Percentiles rank a stretch among this genome's conserved stretches.
These are phyloP conservation scores for Dendrophyllia cribrosa DNA, from an alignment of 64 coral and sea anemone species.

Conservation along the genomic window DNA sequence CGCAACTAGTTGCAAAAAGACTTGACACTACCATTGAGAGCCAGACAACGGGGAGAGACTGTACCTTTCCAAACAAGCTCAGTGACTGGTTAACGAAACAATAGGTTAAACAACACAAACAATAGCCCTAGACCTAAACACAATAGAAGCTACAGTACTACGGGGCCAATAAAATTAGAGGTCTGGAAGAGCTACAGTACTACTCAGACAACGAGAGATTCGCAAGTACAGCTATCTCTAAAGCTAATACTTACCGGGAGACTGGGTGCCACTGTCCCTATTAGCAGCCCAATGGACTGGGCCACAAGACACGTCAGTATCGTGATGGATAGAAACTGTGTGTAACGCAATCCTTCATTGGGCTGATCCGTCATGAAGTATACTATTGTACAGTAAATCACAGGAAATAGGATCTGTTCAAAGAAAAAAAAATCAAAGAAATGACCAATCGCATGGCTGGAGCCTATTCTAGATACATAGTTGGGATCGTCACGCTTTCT, in stretches of 20 bases:
- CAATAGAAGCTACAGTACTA: too few relatives aligned
- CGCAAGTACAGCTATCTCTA: too few relatives aligned
- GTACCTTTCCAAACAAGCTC: too few relatives aligned
- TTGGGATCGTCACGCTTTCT: background rate
- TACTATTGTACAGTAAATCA: slow-evolving; percentile 99
- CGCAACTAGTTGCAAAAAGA: too few relatives aligned
- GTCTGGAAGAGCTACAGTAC: too few relatives aligned
- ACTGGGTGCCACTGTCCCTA: slow-evolving; percentile 98
- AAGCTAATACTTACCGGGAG: slow-evolving; percentile 82
- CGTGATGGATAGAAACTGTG: slow-evolving; percentile 96
- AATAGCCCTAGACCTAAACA: too few relatives aligned
- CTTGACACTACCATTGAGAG: too few relatives aligned
- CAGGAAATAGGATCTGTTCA: slow-evolving; percentile 81
- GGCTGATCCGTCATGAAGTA: slow-evolving; percentile 99
- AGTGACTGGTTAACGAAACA: too few relatives aligned
- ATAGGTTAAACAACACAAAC: too few relatives aligned
- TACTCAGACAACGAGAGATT: too few relatives aligned
- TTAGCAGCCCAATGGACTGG: slow-evolving; percentile 95
- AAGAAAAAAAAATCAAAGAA: background rate
- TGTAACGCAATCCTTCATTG: slow-evolving; percentile 92
- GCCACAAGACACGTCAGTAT: slow-evolving; percentile 95
- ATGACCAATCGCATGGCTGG: background rate
- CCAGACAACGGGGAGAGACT: too few relatives aligned
- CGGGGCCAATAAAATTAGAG: too few relatives aligned
- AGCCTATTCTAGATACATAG: background rate